phyloP scores from a whole-genome alignment of 1,140 invertebrate species.

The Drosophila orosa region DNA sequence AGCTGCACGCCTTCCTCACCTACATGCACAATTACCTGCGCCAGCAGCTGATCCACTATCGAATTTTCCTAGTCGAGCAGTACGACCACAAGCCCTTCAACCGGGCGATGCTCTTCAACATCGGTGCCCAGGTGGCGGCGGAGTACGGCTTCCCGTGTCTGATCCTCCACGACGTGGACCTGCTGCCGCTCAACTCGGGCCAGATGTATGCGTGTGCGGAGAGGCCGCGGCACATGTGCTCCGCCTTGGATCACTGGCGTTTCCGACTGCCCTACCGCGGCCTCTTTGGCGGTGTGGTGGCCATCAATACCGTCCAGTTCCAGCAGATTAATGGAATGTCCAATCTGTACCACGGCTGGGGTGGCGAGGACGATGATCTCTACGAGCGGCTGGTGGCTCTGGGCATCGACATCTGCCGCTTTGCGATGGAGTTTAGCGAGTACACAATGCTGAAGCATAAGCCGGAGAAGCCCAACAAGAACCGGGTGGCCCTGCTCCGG shows the following conservation, averaged over 20 bases:
- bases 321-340: conserved; percentile 93
- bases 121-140: conserved; percentile 93
- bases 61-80: conserved; percentile 97
- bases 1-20: conserved; percentile 92
- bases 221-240: conserved; percentile 95
- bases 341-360: conserved; percentile 94
- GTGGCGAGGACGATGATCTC: conserved; percentile 96
- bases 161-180: conserved; percentile 97
- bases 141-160: conserved; percentile 92
- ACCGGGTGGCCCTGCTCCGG: conserved; percentile 66
- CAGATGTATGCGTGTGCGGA: conserved; percentile 97
- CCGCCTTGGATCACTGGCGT: conserved; percentile 94
- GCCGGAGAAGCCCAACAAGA: conserved; percentile 85
- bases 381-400: conserved; percentile 86
- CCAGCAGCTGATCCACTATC: conserved; percentile 91
- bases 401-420: conserved; percentile 88
- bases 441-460: conserved; percentile 92
- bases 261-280: conserved; percentile 91
- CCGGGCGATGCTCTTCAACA: conserved; percentile 96
- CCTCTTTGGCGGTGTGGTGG: conserved; percentile 91
- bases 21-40: conserved; percentile 96
- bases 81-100: conserved; percentile 92
- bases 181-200: conserved; percentile 94
- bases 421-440: conserved; percentile 88
- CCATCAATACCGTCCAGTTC: conserved; percentile 90